phyloP scores from a whole-genome alignment of 1,140 invertebrate species.

The Eriosoma lanigerum region DNA sequence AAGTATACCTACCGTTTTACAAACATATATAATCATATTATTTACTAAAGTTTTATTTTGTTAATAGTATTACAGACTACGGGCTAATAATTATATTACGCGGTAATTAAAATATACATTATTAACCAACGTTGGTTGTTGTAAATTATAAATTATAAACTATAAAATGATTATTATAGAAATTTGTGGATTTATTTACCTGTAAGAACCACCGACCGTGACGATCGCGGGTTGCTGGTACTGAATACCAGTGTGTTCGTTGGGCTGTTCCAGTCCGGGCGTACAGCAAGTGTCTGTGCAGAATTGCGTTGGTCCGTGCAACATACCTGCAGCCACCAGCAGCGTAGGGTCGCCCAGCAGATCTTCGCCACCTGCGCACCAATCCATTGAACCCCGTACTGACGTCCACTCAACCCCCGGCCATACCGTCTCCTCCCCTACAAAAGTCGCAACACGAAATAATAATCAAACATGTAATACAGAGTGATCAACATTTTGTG shows the following conservation, averaged over 20 bases:
- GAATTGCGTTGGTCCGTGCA: constrained; percentile 47
- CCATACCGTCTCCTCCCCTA: constrained; percentile 50
- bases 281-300: constrained; percentile 51
- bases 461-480: not conserved
- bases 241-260: constrained; percentile 26
- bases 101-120: too few species aligned
- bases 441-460: not conserved
- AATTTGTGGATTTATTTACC: constrained; percentile 49
- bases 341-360: constrained; percentile 45
- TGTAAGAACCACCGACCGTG: constrained; percentile 33
- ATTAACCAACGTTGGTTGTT: too few species aligned
- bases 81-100: too few species aligned
- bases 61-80: too few species aligned
- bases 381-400: constrained; percentile 39
- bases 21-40: too few species aligned
- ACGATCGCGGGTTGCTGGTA: constrained; percentile 38
- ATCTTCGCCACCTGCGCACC: constrained; percentile 51
- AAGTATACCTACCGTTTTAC: too few species aligned
- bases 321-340: constrained; percentile 47
- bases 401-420: constrained; percentile 51
- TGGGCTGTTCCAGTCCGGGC: constrained; percentile 41
- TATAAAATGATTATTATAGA: too few species aligned
- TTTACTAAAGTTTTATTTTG: too few species aligned
- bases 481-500: not conserved
- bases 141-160: too few species aligned